Percentiles rank a stretch among this genome's conserved stretches.
These are phyloP conservation scores for Clavelina lepadiformis DNA, from an alignment of 23 tunicate genomes.

Conservation along the genomic window DNA sequence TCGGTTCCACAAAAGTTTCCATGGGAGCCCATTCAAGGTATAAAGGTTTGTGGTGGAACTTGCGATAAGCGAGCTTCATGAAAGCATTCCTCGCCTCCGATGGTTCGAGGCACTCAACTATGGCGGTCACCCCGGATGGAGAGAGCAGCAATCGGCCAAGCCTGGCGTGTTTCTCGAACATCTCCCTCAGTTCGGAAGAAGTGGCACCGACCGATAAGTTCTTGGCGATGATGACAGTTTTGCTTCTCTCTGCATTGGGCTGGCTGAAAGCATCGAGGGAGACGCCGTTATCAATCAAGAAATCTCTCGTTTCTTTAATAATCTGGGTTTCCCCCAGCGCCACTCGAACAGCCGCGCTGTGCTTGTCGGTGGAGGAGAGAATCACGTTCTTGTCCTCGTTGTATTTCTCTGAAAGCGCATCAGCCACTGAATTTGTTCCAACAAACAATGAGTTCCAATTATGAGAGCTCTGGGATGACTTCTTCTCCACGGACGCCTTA, in stretches of 20 bases:
- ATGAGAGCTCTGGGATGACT: slow-evolving; percentile 45
- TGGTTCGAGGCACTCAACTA: slow-evolving; percentile 69
- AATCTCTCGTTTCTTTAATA: slow-evolving; percentile 79
- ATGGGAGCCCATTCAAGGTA: slow-evolving; percentile 98
- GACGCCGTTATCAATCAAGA: slow-evolving; percentile 69
- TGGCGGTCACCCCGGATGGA: slow-evolving; percentile 89
- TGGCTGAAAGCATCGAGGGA: slow-evolving; percentile 68
- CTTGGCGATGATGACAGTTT: slow-evolving; percentile 80
- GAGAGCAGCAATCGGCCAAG: slow-evolving; percentile 85
- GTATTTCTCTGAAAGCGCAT: slow-evolving; percentile 74
- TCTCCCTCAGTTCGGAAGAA: slow-evolving; percentile 53
- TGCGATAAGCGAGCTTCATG: slow-evolving; percentile 75
- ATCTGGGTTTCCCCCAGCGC: slow-evolving; percentile 94
- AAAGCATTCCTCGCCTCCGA: slow-evolving; percentile 79
- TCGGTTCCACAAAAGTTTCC: slow-evolving; percentile 19
- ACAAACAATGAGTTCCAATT: slow-evolving; percentile 94
- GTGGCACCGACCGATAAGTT: slow-evolving; percentile 85
- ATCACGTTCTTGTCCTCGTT: slow-evolving; percentile 40
- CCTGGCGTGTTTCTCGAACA: slow-evolving; percentile 70
- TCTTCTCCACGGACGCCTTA: slow-evolving; percentile 43
- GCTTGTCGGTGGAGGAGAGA: slow-evolving; percentile 30
- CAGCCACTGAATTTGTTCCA: slow-evolving; percentile 86
- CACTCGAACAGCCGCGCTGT: slow-evolving; percentile 82
- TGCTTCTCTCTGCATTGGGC: slow-evolving; percentile 74
- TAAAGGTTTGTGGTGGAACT: slow-evolving; percentile 78